Evolutionary conservation across 2,797 vertebrate species (phyloP), one percentile per base, ranked within the genome.

Genomic region (Siniperca scherzeri): DNA sequence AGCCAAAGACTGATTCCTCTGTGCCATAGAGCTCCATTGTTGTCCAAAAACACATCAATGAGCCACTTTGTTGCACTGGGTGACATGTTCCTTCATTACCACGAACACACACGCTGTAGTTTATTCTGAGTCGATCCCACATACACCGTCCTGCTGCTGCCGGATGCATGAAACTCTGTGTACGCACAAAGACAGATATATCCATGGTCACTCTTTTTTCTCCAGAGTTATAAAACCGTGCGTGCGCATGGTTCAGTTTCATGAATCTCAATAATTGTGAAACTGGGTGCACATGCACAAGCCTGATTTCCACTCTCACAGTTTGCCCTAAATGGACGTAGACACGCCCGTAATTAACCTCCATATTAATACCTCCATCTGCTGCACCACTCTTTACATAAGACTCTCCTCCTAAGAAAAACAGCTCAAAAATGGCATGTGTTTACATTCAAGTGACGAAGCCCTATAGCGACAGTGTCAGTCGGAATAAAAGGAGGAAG

Each of bases 1-100:
- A n/a, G 65, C 72, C 40, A n/a, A 46, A 70, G 30, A 13, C 14
- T 68, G 59, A 62, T 36, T 55, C 65, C 59, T 70, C 46, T 38
- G 52, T 2, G 62, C 27, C 40, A 44, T 3, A 44, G 21, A 74
- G 57, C 59, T 42, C 25, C 21, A 44, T 36, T 70, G 21, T 74
- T 62, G 8, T 67, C 19, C 13, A 50, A 50, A 69, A 75, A 33
- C 38, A 55, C 30, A 70, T 61, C 64, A 75, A 8, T 75, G 48
- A 55, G 27, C 59, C 30, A 17, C 50, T 40, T 25, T 67, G 52
- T 52, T 52, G 36, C 42, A 52, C 60, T 25, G n/a, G 22, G 25
- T 27, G 60, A 36, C 57, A 11, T 48, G n/a, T 55, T 61, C 10
- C 55, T 33, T 61, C 42, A 59, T 72, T 6, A 60, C 19, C 56